Evolutionary conservation across 1,140 invertebrate species (phyloP).

Genomic region (Episyrphus balteatus): DNA sequence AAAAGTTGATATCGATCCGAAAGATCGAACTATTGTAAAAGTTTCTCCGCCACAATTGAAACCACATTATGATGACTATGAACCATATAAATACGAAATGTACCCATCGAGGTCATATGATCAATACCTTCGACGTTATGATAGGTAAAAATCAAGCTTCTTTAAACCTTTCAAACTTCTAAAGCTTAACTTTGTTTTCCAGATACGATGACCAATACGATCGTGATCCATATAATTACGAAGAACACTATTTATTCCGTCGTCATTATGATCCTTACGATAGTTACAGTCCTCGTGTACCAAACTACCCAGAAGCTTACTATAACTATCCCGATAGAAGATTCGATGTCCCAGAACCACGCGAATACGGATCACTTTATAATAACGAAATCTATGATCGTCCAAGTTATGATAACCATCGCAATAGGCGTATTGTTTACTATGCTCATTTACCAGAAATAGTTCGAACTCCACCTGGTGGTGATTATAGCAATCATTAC

Average conservation of each 20-base stretch:
- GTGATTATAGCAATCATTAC: constrained; percentile 1
- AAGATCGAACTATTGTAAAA: constrained; percentile 7
- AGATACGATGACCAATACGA: constrained; percentile 32
- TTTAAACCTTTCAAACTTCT: neutral
- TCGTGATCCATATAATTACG: constrained; percentile 29
- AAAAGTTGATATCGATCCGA: constrained; percentile 3
- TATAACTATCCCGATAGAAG: constrained; percentile 31
- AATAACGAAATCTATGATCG: constrained; percentile 13
- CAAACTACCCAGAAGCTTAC: constrained; percentile 30
- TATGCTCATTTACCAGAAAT: constrained; percentile 42
- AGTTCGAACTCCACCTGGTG: constrained; percentile 32
- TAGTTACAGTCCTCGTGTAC: constrained; percentile 29
- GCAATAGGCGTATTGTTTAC: constrained; percentile 37
- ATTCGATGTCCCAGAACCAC: constrained; percentile 19
- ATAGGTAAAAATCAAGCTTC: constrained; percentile 14
- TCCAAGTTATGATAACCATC: constrained; percentile 15
- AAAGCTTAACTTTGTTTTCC: neutral
- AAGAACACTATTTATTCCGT: constrained; percentile 30
- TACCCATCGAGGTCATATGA: constrained; percentile 33
- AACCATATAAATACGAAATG: constrained; percentile 10
- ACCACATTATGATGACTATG: neutral
- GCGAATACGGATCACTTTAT: constrained; percentile 19
- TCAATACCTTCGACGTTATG: constrained; percentile 30
- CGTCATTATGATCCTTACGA: constrained; percentile 31
- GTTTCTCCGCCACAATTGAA: constrained; percentile 2